Conservation (phyloP, 2,797 vertebrate species). For the Galagoides demidoff region DNA sequence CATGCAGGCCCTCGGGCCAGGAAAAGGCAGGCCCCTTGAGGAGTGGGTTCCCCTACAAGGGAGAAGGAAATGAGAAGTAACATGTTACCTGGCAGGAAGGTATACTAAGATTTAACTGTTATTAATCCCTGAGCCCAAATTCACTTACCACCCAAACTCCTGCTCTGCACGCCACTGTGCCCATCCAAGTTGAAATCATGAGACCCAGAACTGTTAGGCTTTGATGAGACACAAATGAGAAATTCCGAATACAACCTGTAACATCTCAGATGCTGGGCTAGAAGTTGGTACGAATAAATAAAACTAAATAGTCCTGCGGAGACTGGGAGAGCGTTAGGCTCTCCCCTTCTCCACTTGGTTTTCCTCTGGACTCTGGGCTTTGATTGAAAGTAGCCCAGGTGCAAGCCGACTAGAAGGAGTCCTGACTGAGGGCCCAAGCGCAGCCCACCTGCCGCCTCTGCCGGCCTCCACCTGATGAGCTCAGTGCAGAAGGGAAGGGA, state of each 20-base stretch:
- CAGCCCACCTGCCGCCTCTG: background rate
- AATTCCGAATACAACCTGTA: background rate
- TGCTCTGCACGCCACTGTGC: background rate
- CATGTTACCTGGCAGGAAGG: background rate
- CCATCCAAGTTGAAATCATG: background rate
- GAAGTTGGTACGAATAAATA: background rate
- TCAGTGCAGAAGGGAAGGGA: background rate
- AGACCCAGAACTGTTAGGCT: background rate
- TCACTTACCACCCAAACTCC: no score
- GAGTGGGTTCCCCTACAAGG: background rate
- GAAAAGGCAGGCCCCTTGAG: background rate
- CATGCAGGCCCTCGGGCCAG: background rate
- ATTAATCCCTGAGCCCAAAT: background rate
- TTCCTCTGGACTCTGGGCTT: background rate
- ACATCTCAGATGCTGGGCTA: accelerated
- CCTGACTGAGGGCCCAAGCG: background rate
- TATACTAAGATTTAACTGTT: background rate
- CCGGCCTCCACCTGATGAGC: accelerated
- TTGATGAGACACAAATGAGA: background rate
- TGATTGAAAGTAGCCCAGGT: background rate
- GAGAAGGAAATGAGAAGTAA: background rate
- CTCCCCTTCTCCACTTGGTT: background rate
- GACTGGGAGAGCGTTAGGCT: background rate
- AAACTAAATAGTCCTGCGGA: background rate
- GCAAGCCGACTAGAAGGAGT: background rate